These are phyloP conservation scores for Magallana ariakensis DNA, from an alignment of 1,140 invertebrate genomes.

Conservation along the genomic window DNA sequence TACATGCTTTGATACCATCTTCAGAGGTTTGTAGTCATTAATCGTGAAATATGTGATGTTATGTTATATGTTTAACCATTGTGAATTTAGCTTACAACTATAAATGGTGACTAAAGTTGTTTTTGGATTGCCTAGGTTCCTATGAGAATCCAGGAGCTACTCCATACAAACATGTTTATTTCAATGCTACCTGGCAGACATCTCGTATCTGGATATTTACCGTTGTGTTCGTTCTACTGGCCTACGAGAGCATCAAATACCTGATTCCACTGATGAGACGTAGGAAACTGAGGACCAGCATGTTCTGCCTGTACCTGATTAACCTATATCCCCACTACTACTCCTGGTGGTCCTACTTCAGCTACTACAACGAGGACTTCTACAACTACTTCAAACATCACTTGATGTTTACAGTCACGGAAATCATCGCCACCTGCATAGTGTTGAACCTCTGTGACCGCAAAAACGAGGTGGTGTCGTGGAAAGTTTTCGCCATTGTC, in stretches of 20 bases:
- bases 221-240: conserved; percentile 84
- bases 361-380: conserved; percentile 92
- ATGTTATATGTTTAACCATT: neutral
- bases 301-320: conserved; percentile 86
- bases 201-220: conserved; percentile 89
- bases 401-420: conserved; percentile 85
- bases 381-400: conserved; percentile 84
- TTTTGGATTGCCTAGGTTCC: conserved; percentile 81
- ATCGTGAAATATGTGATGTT: neutral
- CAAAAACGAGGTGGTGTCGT: conserved; percentile 82
- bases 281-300: conserved; percentile 84
- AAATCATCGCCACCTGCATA: conserved; percentile 86
- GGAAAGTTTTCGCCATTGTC: conserved; percentile 84
- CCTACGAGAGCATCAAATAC: conserved; percentile 87
- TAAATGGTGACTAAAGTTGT: neutral
- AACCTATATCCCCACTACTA: conserved; percentile 90
- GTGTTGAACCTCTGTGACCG: conserved; percentile 80
- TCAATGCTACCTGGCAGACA: conserved; percentile 88
- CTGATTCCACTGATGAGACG: conserved; percentile 82
- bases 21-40: conserved; percentile 83
- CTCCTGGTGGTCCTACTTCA: conserved; percentile 90
- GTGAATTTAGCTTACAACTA: neutral
- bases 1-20: conserved; percentile 90
- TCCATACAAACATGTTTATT: conserved; percentile 89
- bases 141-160: conserved; percentile 84